Evolutionary conservation across 2,113 vertebrate species (phyloP).

Genomic region (Ageneiosus marmoratus): DNA sequence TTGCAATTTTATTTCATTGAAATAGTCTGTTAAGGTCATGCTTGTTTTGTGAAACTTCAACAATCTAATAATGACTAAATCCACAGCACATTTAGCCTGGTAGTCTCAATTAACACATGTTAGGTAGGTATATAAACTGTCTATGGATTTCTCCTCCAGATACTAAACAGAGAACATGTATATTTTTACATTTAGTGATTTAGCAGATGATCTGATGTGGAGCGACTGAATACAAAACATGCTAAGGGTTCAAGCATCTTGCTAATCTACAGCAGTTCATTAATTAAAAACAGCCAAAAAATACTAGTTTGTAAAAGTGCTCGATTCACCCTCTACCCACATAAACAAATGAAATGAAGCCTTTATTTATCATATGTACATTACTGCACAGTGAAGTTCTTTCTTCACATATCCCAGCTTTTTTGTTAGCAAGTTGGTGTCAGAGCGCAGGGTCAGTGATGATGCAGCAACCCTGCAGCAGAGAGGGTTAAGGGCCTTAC

Average conservation of each 20-base stretch:
- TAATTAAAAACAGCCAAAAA: background rate
- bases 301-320: background rate
- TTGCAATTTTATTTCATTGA: constrained; percentile 9
- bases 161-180: background rate
- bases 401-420: no score
- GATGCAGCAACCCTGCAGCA: no score
- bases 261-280: background rate
- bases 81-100: background rate
- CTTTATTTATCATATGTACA: no score
- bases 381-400: no score
- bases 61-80: constrained; percentile 14
- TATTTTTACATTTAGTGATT: background rate
- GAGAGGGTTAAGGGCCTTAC: no score
- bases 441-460: no score
- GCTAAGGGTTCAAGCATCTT: background rate
- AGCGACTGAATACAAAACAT: background rate
- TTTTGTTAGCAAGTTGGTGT: no score
- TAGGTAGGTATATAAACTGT: background rate
- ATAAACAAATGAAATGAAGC: no score
- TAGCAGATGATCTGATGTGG: background rate
- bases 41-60: constrained; percentile 5
- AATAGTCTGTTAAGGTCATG: constrained; percentile 20
- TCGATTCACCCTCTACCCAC: background rate
- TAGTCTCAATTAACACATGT: background rate
- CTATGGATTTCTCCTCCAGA: background rate